phyloP scores from a whole-genome alignment of 1,140 invertebrate genomes.

The Wasmannia auropunctata region DNA sequence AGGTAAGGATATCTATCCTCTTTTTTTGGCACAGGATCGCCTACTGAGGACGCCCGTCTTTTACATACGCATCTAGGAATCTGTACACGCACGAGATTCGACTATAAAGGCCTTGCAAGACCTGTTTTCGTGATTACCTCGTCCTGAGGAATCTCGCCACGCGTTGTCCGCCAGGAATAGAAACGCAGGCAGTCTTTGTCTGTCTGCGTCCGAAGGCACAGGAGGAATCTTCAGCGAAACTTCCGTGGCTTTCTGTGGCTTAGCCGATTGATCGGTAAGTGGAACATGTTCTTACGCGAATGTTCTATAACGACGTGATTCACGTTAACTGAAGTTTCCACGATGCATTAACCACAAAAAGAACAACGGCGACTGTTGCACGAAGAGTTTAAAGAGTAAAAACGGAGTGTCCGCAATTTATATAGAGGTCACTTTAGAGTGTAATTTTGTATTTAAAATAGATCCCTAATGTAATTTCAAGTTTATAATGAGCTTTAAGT shows the following conservation, averaged over 20 bases:
- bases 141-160: slow-evolving; percentile 55
- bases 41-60: neutral
- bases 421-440: neutral
- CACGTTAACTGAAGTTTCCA: neutral
- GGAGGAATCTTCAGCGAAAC: neutral
- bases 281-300: slow-evolving; percentile 24
- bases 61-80: slow-evolving; percentile 40
- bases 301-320: neutral
- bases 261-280: slow-evolving; percentile 42
- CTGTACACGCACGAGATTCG: slow-evolving; percentile 53
- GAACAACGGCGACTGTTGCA: neutral
- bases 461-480: neutral
- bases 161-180: slow-evolving; percentile 57
- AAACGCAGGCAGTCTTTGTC: slow-evolving; percentile 62
- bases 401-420: neutral
- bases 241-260: slow-evolving; percentile 20
- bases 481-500: neutral
- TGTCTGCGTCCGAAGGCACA: neutral
- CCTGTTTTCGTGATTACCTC: slow-evolving; percentile 69
- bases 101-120: slow-evolving; percentile 71
- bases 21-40: neutral
- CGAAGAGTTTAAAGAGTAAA: neutral
- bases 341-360: neutral
- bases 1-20: neutral
- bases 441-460: neutral